Evolutionary conservation across 2,113 vertebrate species (phyloP), one percentile per base, ranked within the genome.

Genomic region (Tupaia chinensis): DNA sequence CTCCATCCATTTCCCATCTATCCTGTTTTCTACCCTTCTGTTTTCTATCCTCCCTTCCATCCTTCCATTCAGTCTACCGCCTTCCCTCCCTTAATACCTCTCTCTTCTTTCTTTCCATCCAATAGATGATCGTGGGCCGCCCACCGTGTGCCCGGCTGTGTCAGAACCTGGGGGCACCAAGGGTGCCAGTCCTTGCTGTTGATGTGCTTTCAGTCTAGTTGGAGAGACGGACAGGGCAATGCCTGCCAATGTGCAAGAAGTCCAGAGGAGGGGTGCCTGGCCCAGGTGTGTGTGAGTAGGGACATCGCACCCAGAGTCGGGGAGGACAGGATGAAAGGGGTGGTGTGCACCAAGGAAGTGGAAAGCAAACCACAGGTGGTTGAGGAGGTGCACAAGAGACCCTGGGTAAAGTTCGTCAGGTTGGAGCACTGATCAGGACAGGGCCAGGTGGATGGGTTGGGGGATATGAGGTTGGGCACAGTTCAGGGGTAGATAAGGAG

Each of bases 341-440:
- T 0, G 11, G n/a, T 10, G 23, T 7, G 54, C 32, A 29, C 14
- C 17, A 9, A 16, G 58, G 34, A 14, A 27, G 19, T 32, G 22
- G 17, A 56, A 27, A 23, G 34, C 3, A 27, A 13, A 32, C 20
- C 60, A 16, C 2, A 1, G 3, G 60, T 12, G 60, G 29, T 11
- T 44, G 29, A 25, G 29, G 32, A 53, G 5, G 2, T 44, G 1
- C 44, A 3, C 0, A 5, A 17, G 27, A 9, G 32, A 27, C 0
- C 23, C 17, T 44, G 19, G 14, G 11, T 29, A n/a, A 5, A n/a
- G 2, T 34, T 20, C 5, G 4, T 9, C 27, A 25, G 83, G 14
- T 9, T 17, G 32, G 54, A 11, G 2, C 54, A 0, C 4, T 19
- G 74, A 22, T 7, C 58, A 9, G 44, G 11, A 23, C 34, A 17